Evolutionary conservation across 2,113 vertebrate genomes (phyloP), one percentile per base, ranked within the genome.

Genomic region (Mus pahari): DNA sequence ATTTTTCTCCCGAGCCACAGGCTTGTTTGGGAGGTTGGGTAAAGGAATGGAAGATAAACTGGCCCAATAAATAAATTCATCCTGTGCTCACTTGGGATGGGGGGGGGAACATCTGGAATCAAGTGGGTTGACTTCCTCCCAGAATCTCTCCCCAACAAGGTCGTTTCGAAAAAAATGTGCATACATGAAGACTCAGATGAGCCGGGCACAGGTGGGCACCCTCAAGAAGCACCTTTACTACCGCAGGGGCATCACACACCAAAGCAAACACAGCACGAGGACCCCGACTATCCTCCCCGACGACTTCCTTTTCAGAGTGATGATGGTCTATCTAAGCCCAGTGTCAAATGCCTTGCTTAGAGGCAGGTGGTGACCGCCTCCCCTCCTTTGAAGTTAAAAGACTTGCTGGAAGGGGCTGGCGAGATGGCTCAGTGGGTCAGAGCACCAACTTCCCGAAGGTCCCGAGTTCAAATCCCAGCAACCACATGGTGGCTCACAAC

Each of bases 51-150:
- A 70, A 87, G 48, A 33, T 95, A 93, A 96, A 96, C 92, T n/a
- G 68, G 75, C 88, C 90, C 78, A 64, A 81, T 95, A 96, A 97
- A 94, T 86, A 92, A 96, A 90, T 28, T 64, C 89, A 74, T 93
- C 48, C 81, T 79, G 71, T 0, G 62, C 68, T 82, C 24, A 33
- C 73, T 94, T 22, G 58, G 82, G 64, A 90, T 53, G 53, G 83
- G 42, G 89, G 53, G 45, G 83, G 78, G 89, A 94, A 96, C 48
- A 92, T 78, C 96, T 94, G 96, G 33, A 96, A 78, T 50, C 86
- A 53, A 92, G 86, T 45, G 22, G 73, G 42, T 53, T 66, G 89
- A 73, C 90, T 89, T 91, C 89, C 78, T 84, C 90, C 89, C 96
- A 95, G 94, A 60, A 82, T 1, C 95, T 60, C 86, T 71, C 90